Evolutionary conservation across 2,888 invertebrate genomes (phyloP), one percentile per base, ranked within the genome.

Genomic region (Gonocerus acuteangulatus): DNA sequence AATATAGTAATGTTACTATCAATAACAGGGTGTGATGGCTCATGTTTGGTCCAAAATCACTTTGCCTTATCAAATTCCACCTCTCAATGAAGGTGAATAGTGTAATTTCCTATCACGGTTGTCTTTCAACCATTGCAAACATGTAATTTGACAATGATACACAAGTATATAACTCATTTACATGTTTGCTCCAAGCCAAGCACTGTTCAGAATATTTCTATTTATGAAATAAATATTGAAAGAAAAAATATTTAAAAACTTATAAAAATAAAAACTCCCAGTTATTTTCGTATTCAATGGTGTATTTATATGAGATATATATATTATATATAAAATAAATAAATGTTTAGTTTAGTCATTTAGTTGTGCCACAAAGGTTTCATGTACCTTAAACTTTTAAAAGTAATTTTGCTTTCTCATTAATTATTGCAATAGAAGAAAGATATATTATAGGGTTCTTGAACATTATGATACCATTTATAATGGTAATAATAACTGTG

Each of bases 11-110:
- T 32, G 51, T 51, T 52, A 56, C 60, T 56, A 49, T 48, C 49
- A 56, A 51, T 44, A 64, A 64, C 64, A 64, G 64, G 64, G 64
- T 64, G 62, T 60, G 60, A 62, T 62, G 60, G 60, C 62, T 64
- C 64, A 61, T 60, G 54, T 42, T 64, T 64, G 64, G 64, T 64
- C 64, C 64, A 64, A 64, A 62, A 60, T 64, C 62, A 60, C 59
- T 54, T 62, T 64, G 64, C 64, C 64, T 64, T 64, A 64, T 49
- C 54, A 54, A 16, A 54, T 21, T 54, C 36, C 54, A 44, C 39
- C 18, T 42, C 23, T 42, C 54, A 49, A 32, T 39, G 42, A 51
- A 42, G 49, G 49, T 21, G 22, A 23, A 42, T 60, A 48, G 49
- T 39, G 60, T 60, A 60, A 60, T 49, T 62, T 62, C 62, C 62